Base-by-base conservation (phyloP, 2,797 vertebrate genomes). In the Malurus splendens region DNA sequence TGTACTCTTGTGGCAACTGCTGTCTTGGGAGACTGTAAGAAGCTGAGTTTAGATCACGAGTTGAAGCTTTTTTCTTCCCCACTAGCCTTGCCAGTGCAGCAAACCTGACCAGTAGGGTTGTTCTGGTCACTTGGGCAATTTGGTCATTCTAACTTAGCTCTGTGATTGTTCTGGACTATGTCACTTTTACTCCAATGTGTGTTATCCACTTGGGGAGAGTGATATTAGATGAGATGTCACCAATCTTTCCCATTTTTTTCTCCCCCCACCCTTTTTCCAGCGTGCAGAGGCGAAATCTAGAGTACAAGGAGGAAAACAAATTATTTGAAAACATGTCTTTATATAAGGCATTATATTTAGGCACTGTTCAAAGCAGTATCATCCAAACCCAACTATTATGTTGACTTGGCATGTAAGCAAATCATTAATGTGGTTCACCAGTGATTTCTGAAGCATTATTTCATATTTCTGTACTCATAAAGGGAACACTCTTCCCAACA, bases 391-490 rank as follows among this genome's bases (percentile, higher is more conserved):
- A 93, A 28, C 90, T 90, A 81, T 90, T 95, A 89, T 27, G 73
- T 89, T 90, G 87, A 89, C 62, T 61, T 92, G 87, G 82, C 90
- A 56, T 39, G 54, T 73, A 87, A 90, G 64, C 74, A 92, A 79
- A 92, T 94, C 38, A 87, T 94, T 93, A 90, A 91, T 86, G 89
- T 90, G 94, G 89, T 91, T 95, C 82, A 86, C 70, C 73, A 87
- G 76, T 89, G 84, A 94, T 91, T 95, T 95, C 76, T 95, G 82
- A 87, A 85, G 66, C 41, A 38, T 90, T 92, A 89, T 94, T 94
- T 94, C 52, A 32, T 83, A 81, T 86, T 93, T 91, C 64, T 91
- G 28, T 86, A 33, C 56, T 90, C 85, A 54, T 16, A 81, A 94
- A 89, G 48, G 73, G 70, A 82, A 39, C 4, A 2, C 12, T 91